phyloP scores from a whole-genome alignment of 2,888 invertebrate genomes.

The Poecilus cupreus region DNA sequence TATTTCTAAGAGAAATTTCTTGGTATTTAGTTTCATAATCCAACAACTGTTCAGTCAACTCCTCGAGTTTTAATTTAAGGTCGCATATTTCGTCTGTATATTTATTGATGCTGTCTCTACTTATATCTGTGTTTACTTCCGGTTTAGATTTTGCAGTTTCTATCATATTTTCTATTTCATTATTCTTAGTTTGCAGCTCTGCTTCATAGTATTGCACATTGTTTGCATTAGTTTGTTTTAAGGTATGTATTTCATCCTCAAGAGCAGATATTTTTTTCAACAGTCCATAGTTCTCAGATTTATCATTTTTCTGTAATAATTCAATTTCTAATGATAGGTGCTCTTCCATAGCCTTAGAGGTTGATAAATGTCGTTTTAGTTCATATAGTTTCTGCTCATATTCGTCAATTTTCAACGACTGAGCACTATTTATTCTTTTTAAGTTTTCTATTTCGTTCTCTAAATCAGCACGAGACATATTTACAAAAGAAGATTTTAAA shows the following conservation, averaged over 20 bases:
- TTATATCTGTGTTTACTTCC: background rate
- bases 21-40: conserved; percentile 36
- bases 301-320: conserved; percentile 32
- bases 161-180: conserved; percentile 50
- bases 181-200: conserved; percentile 47
- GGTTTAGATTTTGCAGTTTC: background rate
- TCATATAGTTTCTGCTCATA: conserved; percentile 51
- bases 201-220: conserved; percentile 44
- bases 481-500: conserved; percentile 18
- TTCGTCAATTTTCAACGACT: conserved; percentile 19
- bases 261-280: conserved; percentile 53
- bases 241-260: conserved; percentile 56
- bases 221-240: conserved; percentile 34
- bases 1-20: conserved; percentile 18
- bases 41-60: background rate
- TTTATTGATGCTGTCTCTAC: conserved; percentile 32
- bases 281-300: conserved; percentile 31
- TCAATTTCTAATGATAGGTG: conserved; percentile 47
- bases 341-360: conserved; percentile 45
- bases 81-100: conserved; percentile 49
- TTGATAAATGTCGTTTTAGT: conserved; percentile 46
- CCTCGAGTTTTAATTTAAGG: conserved; percentile 44
- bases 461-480: conserved; percentile 36
- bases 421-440: background rate
- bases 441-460: conserved; percentile 26